A percentile compares a stretch with the other conserved stretches of the same genome.
Conservation (phyloP, 1,140 invertebrate genomes). For the Tetraneura akinire region DNA sequence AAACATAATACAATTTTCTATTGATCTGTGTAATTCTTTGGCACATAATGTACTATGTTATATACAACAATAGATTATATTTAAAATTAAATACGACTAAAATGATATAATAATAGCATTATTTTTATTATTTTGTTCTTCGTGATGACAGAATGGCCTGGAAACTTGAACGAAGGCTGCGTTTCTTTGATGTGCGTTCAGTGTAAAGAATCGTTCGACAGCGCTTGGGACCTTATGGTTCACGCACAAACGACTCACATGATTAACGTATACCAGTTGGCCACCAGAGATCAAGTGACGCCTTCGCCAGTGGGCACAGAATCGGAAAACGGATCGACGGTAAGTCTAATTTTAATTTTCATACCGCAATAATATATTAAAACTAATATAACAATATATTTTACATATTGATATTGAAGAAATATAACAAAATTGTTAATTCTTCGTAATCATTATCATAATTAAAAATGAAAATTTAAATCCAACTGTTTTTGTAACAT, state of each 20-base stretch:
- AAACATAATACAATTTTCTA: too few species aligned
- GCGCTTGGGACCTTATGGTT: slow-evolving; percentile 79
- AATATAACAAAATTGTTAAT: too few species aligned
- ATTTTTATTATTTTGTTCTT: background rate
- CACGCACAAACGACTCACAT: slow-evolving; percentile 78
- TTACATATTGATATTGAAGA: too few species aligned
- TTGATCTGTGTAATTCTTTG: too few species aligned
- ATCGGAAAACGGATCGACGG: slow-evolving; percentile 48
- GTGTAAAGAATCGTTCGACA: slow-evolving; percentile 75
- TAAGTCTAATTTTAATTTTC: background rate
- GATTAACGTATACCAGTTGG: slow-evolving; percentile 79
- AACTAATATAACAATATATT: too few species aligned
- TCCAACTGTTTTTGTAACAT: too few species aligned
- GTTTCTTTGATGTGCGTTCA: slow-evolving; percentile 71
- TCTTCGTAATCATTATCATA: too few species aligned
- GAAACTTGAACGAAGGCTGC: slow-evolving; percentile 53
- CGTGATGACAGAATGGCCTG: slow-evolving; percentile 9
- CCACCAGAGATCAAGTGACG: slow-evolving; percentile 55
- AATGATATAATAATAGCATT: background rate
- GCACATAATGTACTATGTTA: too few species aligned
- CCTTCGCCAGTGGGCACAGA: slow-evolving; percentile 15
- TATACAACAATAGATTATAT: too few species aligned
- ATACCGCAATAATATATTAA: too few species aligned
- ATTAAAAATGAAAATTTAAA: too few species aligned
- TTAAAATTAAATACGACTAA: too few species aligned